Evolutionary conservation across 2,113 vertebrate species (phyloP), one percentile per base, ranked within the genome.

Genomic region (Cynopterus brachyotis): DNA sequence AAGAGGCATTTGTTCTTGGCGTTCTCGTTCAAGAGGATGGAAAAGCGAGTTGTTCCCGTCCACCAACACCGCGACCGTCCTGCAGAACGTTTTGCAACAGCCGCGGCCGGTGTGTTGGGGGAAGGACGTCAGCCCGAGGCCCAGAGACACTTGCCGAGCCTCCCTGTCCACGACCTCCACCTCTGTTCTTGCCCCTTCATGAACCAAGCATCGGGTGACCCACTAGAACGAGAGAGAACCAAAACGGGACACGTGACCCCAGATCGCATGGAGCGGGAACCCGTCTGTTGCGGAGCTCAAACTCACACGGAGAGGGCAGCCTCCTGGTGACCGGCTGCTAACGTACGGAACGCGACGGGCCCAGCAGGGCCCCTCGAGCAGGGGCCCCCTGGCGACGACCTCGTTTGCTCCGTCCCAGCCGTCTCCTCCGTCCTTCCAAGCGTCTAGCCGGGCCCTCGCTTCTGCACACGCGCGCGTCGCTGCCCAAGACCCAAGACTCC

Each of bases 1-100:
- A 88, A 55, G 64, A 94, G 64, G 64, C 70, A 53, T 94, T 96
- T 91, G 66, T 92, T 78, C 84, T 88, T 80, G 64, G 79, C 62
- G 79, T 42, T 80, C 92, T 88, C 62, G 55, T 95, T 75, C 70
- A 88, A 91, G 92, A 35, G 28, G 76, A 45, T 72, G 92, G 92
- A 95, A 94, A 91, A 95, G 60, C 9, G 16, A 78, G 80, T 89
- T 76, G 60, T 94, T 32, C 72, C 9, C 0, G 69, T 67, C 28
- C 42, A 60, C 60, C 73, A 47, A 62, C 64, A 30, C 82, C 59
- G 50, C 1, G 8, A 0, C 70, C 19, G 9, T 59, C 30, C 78
- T 83, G 57, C 15, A 62, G 75, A 70, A 35, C 55, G 35, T 92
- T 96, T 69, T 85, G 10, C 67, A 72, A 59, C 72, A 67, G 75